Evolutionary conservation across 1,140 invertebrate species (phyloP).

Genomic region (Rhagoletis zephyria): DNA sequence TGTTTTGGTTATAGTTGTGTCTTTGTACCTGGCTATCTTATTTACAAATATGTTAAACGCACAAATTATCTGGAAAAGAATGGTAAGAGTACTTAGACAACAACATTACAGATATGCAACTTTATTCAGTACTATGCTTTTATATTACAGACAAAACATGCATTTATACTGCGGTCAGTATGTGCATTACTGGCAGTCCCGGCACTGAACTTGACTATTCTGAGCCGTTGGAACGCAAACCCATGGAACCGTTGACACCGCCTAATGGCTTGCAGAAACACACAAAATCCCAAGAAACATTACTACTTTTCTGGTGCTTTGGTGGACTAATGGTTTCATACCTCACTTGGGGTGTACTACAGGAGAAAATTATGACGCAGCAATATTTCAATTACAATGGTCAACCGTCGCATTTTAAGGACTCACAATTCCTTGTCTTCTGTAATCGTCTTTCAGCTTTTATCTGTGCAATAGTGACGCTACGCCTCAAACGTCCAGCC

Average conservation of each 20-base stretch:
- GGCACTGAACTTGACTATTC: conserved; percentile 60
- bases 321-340: conserved; percentile 91
- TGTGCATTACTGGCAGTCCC: conserved; percentile 78
- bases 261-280: conserved; percentile 61
- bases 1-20: conserved; percentile 91
- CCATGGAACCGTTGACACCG: conserved; percentile 15
- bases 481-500: conserved; percentile 76
- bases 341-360: conserved; percentile 93
- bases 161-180: conserved; percentile 75
- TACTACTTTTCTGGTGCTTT: conserved; percentile 85
- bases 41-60: conserved; percentile 87
- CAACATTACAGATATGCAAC: background rate
- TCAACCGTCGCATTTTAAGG: conserved; percentile 82
- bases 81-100: conserved; percentile 76
- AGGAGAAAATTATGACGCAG: conserved; percentile 93
- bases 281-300: conserved; percentile 76
- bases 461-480: conserved; percentile 79
- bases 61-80: conserved; percentile 87
- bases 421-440: conserved; percentile 96
- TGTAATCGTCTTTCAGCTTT: conserved; percentile 92
- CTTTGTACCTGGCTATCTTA: conserved; percentile 87
- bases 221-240: conserved; percentile 40
- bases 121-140: conserved; percentile 22
- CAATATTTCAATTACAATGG: conserved; percentile 80
- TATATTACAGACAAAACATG: conserved; percentile 74